These are phyloP conservation scores for Ennomos fuscantarius DNA, from an alignment of 2,888 invertebrate genomes.

Conservation along the genomic window DNA sequence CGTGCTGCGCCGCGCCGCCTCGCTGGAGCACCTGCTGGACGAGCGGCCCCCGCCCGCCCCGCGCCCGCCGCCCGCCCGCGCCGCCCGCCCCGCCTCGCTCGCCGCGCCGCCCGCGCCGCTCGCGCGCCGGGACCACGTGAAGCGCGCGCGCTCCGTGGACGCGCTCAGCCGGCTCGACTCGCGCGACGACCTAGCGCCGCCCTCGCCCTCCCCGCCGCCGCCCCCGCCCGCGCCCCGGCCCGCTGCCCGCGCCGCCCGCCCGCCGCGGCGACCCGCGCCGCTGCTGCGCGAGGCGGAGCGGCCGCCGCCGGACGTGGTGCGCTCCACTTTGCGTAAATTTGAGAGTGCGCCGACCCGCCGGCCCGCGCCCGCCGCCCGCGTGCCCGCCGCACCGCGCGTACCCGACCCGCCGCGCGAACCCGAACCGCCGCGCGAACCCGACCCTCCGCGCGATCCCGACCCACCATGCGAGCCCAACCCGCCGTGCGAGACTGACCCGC, in stretches of 20 bases:
- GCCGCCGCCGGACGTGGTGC: constrained; percentile 96
- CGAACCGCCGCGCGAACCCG: constrained; percentile 52
- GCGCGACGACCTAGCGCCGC: constrained; percentile 86
- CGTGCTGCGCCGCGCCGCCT: constrained; percentile 92
- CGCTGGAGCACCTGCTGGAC: constrained; percentile 93
- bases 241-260: constrained; percentile 77
- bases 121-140: constrained; percentile 87
- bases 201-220: constrained; percentile 76
- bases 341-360: constrained; percentile 88
- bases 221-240: constrained; percentile 46
- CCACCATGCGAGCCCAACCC: no score
- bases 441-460: no score
- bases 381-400: constrained; percentile 56
- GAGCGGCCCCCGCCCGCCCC: constrained; percentile 76
- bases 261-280: constrained; percentile 79
- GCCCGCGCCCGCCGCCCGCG: constrained; percentile 79
- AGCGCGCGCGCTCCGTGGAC: constrained; percentile 94
- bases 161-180: constrained; percentile 89
- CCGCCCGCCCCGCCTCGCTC: constrained; percentile 60
- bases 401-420: constrained; percentile 55
- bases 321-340: constrained; percentile 93
- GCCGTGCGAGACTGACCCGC: constrained; percentile 44
- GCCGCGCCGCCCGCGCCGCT: constrained; percentile 45
- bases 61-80: constrained; percentile 39
- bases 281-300: constrained; percentile 82